A percentile compares a stretch with the other conserved stretches of the same genome.
Conservation (phyloP, 1,140 invertebrate species). For the Conopomorpha cramerella region DNA sequence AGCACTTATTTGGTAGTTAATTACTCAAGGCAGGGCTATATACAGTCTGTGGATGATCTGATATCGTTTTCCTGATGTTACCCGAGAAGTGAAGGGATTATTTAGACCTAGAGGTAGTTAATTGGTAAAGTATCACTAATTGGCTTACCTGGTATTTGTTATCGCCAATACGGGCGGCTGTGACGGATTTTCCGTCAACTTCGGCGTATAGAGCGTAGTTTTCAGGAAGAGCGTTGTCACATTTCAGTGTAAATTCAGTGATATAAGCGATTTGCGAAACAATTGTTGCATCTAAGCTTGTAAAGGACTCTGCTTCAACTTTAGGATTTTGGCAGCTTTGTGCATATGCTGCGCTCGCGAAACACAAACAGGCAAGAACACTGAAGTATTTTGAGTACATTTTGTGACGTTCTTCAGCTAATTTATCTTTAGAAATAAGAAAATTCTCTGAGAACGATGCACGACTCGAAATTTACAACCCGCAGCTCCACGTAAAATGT, state of each 20-base stretch:
- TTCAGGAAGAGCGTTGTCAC: slow-evolving; percentile 65
- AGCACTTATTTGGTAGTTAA: no score
- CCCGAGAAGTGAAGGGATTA: no score
- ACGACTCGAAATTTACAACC: no score
- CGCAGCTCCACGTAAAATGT: background rate
- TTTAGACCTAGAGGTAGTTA: no score
- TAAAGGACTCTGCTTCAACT: slow-evolving; percentile 74
- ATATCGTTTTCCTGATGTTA: no score
- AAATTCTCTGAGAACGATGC: no score
- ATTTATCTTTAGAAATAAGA: slow-evolving; percentile 9
- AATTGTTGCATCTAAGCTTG: slow-evolving; percentile 88
- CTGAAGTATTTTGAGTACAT: slow-evolving; percentile 43
- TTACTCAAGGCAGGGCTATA: no score
- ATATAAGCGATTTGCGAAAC: slow-evolving; percentile 82
- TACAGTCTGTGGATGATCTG: no score
- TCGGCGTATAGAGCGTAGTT: slow-evolving; percentile 83
- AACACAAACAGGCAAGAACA: slow-evolving; percentile 20
- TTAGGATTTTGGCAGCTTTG: slow-evolving; percentile 65
- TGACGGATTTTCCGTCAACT: slow-evolving; percentile 78
- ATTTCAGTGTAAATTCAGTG: slow-evolving; percentile 74
- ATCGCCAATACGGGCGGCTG: slow-evolving; percentile 76
- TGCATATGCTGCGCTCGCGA: slow-evolving; percentile 17
- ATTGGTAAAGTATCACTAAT: no score
- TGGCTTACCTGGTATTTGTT: slow-evolving; percentile 81
- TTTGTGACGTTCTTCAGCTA: slow-evolving; percentile 21